A percentile compares a stretch with the other conserved stretches of the same genome.
Conservation (phyloP, 2,888 invertebrate genomes). For the Atherix ibis region DNA sequence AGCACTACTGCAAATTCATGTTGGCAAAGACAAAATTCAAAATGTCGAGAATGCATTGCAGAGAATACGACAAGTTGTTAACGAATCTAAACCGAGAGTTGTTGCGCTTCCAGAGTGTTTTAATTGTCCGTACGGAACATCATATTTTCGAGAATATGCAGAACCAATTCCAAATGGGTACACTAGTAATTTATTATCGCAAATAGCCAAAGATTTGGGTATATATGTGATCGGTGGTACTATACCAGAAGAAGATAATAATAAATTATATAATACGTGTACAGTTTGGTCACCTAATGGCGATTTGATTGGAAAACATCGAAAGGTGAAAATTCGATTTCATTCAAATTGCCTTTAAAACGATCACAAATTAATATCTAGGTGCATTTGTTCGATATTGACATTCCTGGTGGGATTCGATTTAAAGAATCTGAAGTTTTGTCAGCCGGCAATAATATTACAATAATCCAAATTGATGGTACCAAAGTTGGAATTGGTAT, state of each 20-base stretch:
- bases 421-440: conserved; percentile 85
- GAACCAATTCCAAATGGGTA: conserved; percentile 68
- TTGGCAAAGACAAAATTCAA: conserved; percentile 53
- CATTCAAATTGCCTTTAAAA: conserved; percentile 1
- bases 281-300: conserved; percentile 73
- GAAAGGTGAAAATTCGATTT: conserved; percentile 45
- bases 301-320: conserved; percentile 57
- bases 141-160: conserved; percentile 71
- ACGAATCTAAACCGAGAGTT: conserved; percentile 44
- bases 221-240: conserved; percentile 81
- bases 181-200: conserved; percentile 53
- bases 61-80: conserved; percentile 52
- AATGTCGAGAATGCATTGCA: conserved; percentile 60
- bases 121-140: conserved; percentile 85
- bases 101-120: conserved; percentile 76
- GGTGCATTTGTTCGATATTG: conserved; percentile 92
- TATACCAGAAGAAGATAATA: conserved; percentile 57
- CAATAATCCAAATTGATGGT: conserved; percentile 52
- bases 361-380: conserved; percentile 25
- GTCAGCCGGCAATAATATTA: conserved; percentile 55
- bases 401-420: conserved; percentile 80
- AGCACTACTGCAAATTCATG: conserved; percentile 70
- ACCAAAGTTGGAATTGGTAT: conserved; percentile 77
- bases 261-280: conserved; percentile 66
- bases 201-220: conserved; percentile 56